These are phyloP conservation scores for Plodia interpunctella DNA, from an alignment of 1,140 invertebrate species.

Conservation along the genomic window DNA sequence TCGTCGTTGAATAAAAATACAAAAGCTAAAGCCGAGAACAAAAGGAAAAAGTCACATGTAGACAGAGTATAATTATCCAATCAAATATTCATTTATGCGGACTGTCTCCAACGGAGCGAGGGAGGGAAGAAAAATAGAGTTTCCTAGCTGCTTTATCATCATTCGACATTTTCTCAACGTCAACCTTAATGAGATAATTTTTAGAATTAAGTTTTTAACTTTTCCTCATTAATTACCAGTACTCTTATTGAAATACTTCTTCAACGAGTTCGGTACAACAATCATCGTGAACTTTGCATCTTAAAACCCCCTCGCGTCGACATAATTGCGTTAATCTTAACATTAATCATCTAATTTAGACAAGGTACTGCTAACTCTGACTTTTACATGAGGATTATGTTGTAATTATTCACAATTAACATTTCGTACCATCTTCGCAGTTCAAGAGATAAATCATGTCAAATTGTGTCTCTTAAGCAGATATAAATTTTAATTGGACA, in stretches of 20 bases:
- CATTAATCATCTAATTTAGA: slow-evolving; percentile 28
- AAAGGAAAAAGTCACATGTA: slow-evolving; percentile 10
- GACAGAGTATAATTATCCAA: slow-evolving; percentile 50
- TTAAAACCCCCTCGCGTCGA: slow-evolving; percentile 12
- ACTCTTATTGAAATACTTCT: background rate
- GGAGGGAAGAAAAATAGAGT: slow-evolving; percentile 23
- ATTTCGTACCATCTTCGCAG: background rate
- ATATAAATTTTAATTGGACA: no score
- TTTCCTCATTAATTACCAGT: slow-evolving; percentile 3
- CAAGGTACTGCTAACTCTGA: slow-evolving; percentile 14
- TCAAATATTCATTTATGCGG: slow-evolving; percentile 63
- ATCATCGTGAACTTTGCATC: slow-evolving; percentile 9
- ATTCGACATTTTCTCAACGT: slow-evolving; percentile 1
- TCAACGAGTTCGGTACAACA: background rate
- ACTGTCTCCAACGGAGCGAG: slow-evolving; percentile 19
- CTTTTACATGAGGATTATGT: slow-evolving; percentile 3
- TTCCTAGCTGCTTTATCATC: slow-evolving; percentile 4
- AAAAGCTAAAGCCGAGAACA: background rate
- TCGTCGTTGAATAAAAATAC: background rate
- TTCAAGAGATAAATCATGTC: no score
- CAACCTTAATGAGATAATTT: background rate
- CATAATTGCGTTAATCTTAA: slow-evolving; percentile 25
- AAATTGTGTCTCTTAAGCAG: no score
- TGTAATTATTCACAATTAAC: background rate
- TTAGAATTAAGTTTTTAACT: background rate